Evolutionary conservation across 2,113 vertebrate genomes (phyloP).

Genomic region (Leucoraja erinaceus): DNA sequence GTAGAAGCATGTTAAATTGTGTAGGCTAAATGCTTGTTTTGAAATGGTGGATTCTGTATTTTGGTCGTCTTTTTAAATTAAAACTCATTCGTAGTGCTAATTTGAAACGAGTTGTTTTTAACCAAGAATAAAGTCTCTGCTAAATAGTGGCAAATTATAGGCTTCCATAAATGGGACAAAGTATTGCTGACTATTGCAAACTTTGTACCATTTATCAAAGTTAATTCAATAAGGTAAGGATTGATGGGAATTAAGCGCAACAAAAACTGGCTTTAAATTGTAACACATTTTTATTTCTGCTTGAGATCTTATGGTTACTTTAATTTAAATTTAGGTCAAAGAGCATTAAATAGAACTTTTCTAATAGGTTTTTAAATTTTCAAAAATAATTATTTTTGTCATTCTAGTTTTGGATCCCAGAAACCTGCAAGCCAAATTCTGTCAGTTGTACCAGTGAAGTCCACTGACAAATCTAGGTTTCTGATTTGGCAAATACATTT

Average conservation of each 20-base stretch:
- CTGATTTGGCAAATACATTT: background rate
- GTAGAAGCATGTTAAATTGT: slow-evolving; percentile 37
- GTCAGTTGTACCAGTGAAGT: slow-evolving; percentile 5
- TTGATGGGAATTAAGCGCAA: background rate
- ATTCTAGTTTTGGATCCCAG: background rate
- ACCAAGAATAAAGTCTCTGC: background rate
- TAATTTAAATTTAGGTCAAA: background rate
- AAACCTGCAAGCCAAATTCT: background rate
- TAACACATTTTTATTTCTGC: background rate
- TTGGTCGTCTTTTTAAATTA: slow-evolving; percentile 39
- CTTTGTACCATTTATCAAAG: slow-evolving; percentile 8
- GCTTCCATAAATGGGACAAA: slow-evolving; percentile 9
- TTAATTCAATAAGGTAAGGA: slow-evolving; percentile 4
- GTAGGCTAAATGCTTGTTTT: slow-evolving; percentile 36
- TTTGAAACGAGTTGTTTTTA: slow-evolving; percentile 32
- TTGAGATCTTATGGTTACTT: background rate
- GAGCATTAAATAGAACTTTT: background rate
- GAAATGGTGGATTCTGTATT: slow-evolving; percentile 39
- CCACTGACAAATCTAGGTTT: background rate
- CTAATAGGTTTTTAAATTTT: background rate
- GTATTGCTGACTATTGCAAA: slow-evolving; percentile 9
- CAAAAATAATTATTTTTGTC: background rate
- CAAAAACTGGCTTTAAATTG: background rate
- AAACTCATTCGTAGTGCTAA: slow-evolving; percentile 37
- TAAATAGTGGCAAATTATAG: background rate